Conservation (phyloP, 2,113 vertebrate genomes). For the Kryptolebias marmoratus region DNA sequence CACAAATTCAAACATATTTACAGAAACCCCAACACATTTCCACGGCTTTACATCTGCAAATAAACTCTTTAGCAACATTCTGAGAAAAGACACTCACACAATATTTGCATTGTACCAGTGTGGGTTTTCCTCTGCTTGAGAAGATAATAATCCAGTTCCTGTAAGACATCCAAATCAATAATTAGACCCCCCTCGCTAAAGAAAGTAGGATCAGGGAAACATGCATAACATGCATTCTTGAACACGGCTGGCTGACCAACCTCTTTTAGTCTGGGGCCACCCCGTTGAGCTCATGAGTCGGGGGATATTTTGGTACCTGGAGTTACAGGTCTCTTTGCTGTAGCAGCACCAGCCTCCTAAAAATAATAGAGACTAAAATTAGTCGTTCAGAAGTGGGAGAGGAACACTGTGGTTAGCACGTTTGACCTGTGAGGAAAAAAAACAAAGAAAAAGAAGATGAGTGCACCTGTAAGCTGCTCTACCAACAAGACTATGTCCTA, state of each 20-base stretch:
- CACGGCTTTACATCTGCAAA: background rate
- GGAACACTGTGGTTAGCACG: conserved; percentile 53
- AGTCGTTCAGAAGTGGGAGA: conserved; percentile 48
- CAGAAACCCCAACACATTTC: too few species aligned
- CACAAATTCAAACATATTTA: too few species aligned
- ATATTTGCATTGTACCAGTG: conserved; percentile 86
- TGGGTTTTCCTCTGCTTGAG: conserved; percentile 82
- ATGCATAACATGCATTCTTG: conserved; percentile 16
- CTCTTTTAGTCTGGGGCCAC: conserved; percentile 82
- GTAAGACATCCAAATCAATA: conserved; percentile 37
- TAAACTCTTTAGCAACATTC: background rate
- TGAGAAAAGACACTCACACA: conserved; percentile 77
- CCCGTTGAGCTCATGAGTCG: conserved; percentile 82
- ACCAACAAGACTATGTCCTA: background rate
- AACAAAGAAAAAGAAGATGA: conserved; percentile 8
- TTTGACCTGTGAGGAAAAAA: conserved; percentile 44
- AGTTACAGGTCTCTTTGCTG: conserved; percentile 85
- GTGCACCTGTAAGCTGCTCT: conserved; percentile 53
- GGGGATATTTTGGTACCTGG: conserved; percentile 84
- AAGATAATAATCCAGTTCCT: conserved; percentile 85
- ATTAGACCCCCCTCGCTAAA: conserved; percentile 14
- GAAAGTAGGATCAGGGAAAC: background rate
- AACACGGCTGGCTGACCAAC: conserved; percentile 54
- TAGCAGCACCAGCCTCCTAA: conserved; percentile 85
- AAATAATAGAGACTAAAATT: conserved; percentile 76